These are phyloP conservation scores for Apostichopus parvimensis DNA, from an alignment of 35 echinoderm and acorn worm genomes.

Conservation along the genomic window DNA sequence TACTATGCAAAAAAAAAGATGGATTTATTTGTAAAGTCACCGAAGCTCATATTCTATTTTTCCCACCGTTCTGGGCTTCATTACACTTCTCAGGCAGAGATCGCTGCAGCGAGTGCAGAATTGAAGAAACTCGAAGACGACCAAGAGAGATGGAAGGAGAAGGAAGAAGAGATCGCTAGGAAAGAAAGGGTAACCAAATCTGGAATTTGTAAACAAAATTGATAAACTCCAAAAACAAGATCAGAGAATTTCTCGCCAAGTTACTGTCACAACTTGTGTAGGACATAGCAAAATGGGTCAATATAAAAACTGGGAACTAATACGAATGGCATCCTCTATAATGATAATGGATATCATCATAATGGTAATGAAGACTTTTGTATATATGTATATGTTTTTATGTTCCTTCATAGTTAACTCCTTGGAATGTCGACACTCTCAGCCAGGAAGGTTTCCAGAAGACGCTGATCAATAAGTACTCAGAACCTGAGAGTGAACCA, in stretches of 20 bases:
- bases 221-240: neutral
- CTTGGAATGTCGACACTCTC: constrained; percentile 98
- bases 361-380: too few species aligned
- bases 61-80: neutral
- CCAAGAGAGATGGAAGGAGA: constrained; percentile 71
- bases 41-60: too few species aligned
- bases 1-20: too few species aligned
- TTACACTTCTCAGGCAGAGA: constrained; percentile 42
- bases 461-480: constrained; percentile 90
- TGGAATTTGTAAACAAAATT: neutral
- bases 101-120: constrained; percentile 21
- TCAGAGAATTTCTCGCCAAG: neutral
- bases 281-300: neutral
- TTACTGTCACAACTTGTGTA: neutral
- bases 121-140: constrained; percentile 69
- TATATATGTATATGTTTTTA: too few species aligned
- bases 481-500: constrained; percentile 41
- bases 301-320: neutral
- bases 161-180: constrained; percentile 77
- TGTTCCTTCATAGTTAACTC: constrained; percentile 51
- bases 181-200: constrained; percentile 72
- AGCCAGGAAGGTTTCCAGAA: constrained; percentile 87
- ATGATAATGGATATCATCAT: too few species aligned
- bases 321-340: neutral
- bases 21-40: too few species aligned